Conservation (phyloP, 2,888 invertebrate species). For the Argynnis bischoffii region DNA sequence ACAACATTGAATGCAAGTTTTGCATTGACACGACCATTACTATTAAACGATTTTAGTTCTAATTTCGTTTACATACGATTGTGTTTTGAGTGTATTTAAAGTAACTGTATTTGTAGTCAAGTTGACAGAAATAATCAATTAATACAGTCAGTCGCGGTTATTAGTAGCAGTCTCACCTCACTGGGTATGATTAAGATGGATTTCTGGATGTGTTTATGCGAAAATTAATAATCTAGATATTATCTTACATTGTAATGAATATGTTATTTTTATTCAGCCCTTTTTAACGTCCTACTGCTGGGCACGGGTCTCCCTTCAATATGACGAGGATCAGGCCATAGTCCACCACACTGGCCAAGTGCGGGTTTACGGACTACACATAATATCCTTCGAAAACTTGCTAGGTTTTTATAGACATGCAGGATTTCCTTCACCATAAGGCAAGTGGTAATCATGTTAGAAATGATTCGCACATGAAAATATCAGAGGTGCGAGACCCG, state of each 20-base stretch:
- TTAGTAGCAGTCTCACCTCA: slow-evolving; percentile 65
- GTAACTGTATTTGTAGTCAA: neutral
- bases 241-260: no score
- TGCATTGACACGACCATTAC: slow-evolving; percentile 1
- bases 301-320: no score
- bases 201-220: slow-evolving; percentile 44
- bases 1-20: slow-evolving; percentile 10
- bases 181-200: slow-evolving; percentile 62
- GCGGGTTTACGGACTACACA: no score
- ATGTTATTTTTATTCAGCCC: neutral
- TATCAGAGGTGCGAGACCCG: no score
- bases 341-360: no score
- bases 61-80: neutral
- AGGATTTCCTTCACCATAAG: no score
- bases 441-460: no score
- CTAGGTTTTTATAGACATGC: no score
- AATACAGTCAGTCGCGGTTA: slow-evolving; percentile 60
- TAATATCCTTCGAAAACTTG: no score
- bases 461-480: no score
- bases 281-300: no score
- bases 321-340: no score
- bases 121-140: slow-evolving; percentile 64
- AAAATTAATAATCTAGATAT: slow-evolving; percentile 6
- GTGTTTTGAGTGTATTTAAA: slow-evolving; percentile 1
- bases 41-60: slow-evolving; percentile 7